Evolutionary conservation across 2,797 vertebrate species (phyloP).

Genomic region (Apodemus agrarius): DNA sequence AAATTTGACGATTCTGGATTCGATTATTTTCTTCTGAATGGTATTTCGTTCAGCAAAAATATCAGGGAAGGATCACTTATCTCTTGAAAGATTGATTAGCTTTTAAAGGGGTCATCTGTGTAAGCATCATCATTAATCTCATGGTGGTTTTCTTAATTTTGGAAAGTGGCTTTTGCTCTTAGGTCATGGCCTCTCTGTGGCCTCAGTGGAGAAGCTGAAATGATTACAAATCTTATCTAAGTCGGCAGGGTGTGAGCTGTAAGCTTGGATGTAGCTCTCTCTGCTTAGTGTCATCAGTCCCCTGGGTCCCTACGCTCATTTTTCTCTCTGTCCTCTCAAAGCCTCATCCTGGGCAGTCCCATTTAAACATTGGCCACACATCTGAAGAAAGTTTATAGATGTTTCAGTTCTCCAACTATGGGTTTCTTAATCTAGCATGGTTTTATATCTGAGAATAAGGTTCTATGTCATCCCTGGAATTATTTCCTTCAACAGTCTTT

Average conservation of each 20-base stretch:
- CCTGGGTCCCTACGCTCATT: not conserved
- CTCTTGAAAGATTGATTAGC: not conserved
- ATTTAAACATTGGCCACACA: not conserved
- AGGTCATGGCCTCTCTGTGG: not conserved
- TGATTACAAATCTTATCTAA: not conserved
- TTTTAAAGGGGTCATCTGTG: not conserved
- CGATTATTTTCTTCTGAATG: not conserved
- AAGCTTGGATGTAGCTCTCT: not conserved
- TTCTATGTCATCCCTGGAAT: not conserved
- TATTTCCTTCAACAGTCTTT: constrained; percentile 5
- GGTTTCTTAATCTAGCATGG: not conserved
- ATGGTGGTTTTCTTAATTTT: not conserved
- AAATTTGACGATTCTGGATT: not conserved
- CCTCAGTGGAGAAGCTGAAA: not conserved
- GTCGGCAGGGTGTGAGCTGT: not conserved
- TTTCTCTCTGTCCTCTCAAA: not conserved
- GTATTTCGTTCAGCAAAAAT: not conserved
- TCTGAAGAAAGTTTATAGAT: not conserved
- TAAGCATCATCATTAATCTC: not conserved
- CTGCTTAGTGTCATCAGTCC: too few relatives aligned
- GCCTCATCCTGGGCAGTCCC: not conserved
- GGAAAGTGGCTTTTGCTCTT: not conserved
- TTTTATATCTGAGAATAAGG: not conserved
- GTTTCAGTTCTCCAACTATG: not conserved
- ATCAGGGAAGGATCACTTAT: not conserved